Evolutionary conservation across 2,888 invertebrate genomes (phyloP), one percentile per base, ranked within the genome.

Genomic region (Ectobius pallidus): DNA sequence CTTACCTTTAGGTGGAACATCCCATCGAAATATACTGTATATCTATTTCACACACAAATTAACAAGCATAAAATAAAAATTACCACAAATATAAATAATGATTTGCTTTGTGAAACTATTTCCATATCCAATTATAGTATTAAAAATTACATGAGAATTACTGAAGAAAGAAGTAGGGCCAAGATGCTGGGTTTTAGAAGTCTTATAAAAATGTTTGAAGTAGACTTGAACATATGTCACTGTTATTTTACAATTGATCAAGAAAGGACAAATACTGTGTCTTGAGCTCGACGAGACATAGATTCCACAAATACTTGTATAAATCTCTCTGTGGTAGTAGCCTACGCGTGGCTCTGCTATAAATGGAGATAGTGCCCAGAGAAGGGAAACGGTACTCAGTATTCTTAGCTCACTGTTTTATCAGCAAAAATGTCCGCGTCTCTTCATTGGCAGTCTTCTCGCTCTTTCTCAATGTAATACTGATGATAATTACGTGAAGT

Each of bases 321-420:
- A 58, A 58, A 58, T 32, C 32, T 58, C 58, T n/a, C 7, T n/a
- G n/a, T 6, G 11, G 52, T 6, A 30, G 58, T 11, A 9, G n/a
- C n/a, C n/a, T n/a, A 20, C 58, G 58, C 58, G 58, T 58, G 58
- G 58, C 58, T 30, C 27, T 30, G n/a, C 58, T 2, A 58, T 58
- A 58, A 30, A 58, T 58, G 58, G 58, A 18, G 3, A 32, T 11
- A 11, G 2, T 9, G 3, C 11, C 18, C 11, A 4, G 18, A n/a
- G 18, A 46, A 18, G 46, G n/a, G 6, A 27, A 30, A 30, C 14
- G 22, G 6, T 14, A 25, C 14, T 58, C 1, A 11, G 30, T 9
- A 30, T 58, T 58, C 30, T 20, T 7, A 20, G 30, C n/a, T n/a
- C n/a, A 30, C 32, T 30, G 32, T 9, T 3, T 52, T 11, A 20